These are phyloP conservation scores for Frankliniella intonsa DNA, from an alignment of 2,888 invertebrate genomes.

Conservation along the genomic window DNA sequence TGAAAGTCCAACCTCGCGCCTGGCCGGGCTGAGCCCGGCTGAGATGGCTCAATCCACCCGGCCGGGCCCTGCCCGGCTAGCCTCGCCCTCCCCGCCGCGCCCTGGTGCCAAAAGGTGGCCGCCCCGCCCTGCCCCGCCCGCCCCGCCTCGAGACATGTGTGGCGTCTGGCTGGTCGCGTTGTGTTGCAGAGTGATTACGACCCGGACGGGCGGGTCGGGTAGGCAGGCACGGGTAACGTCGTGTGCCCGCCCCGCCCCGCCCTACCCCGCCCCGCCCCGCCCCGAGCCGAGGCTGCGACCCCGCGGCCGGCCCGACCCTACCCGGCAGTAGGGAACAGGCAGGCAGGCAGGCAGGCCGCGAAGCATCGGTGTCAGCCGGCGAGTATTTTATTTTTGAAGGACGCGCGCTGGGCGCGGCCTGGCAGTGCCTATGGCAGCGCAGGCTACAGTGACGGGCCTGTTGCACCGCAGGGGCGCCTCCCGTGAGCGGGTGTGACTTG, in stretches of 20 bases:
- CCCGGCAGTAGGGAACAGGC: not conserved
- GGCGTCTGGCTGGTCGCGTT: not conserved
- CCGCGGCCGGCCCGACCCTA: not conserved
- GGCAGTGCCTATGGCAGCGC: not conserved
- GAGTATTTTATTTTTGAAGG: constrained; percentile 11
- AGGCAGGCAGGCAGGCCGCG: not conserved
- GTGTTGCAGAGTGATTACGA: not conserved
- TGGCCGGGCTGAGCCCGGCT: not conserved
- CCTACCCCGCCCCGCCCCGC: not conserved
- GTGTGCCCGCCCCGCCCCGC: not conserved
- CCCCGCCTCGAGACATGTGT: not conserved
- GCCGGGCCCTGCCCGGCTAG: not conserved
- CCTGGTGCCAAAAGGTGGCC: not conserved
- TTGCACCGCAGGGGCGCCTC: not conserved
- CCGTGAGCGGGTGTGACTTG: no score
- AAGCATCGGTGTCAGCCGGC: not conserved
- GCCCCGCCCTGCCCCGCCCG: not conserved
- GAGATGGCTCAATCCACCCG: constrained; percentile 5
- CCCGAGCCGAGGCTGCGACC: not conserved
- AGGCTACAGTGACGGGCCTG: not conserved
- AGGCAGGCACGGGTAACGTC: not conserved
- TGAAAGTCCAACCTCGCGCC: constrained; percentile 1
- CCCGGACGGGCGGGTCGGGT: not conserved
- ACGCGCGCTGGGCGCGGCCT: not conserved
- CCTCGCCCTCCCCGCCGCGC: not conserved